Base-by-base conservation (phyloP, 2,113 vertebrate genomes). In the Cercocebus atys region DNA sequence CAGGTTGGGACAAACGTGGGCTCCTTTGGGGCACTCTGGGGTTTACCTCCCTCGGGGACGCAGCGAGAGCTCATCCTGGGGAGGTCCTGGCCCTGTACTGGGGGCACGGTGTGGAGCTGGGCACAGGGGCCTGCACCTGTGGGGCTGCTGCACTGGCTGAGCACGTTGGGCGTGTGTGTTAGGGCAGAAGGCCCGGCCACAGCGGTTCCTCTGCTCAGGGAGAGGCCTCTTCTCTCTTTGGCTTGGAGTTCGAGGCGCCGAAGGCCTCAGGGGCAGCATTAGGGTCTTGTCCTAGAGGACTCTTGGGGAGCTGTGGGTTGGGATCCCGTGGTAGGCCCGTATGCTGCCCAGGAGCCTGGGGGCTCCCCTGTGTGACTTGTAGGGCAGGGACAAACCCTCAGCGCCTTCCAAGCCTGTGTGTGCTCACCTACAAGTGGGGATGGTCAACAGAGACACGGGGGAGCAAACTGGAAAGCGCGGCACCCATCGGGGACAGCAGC, bases 81-180 rank as follows among this genome's bases (percentile, higher is more conserved):
- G 17, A 16, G 32, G 32, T 9, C 30, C 7, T 80, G 0, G 5
- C 20, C 70, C 40, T 87, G 23, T 8, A 5, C 5, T 3, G 12
- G 35, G 64, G 47, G 43, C 25, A 9, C 10, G 5, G 10, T 2
- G 75, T 2, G 6, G 30, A 43, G 59, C 50, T 40, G 23, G 27
- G 22, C 4, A 22, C 8, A 8, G 61, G 27, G 38, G 23, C 64
- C 50, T 32, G 7, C 12, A 12, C 35, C 17, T 11, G 8, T 35
- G 61, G 38, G 10, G 2, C 43, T 6, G 2, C 22, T 5, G 14
- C 23, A 13, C 22, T 30, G 9, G 12, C 1, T 2, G 32, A 8
- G 61, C 18, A 64, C 1, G 3, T 16, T 47, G 9, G 2, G 35
- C 0, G 3, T 2, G 27, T 0, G 3, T 40, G 43, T 2, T 3